A percentile compares a stretch with the other conserved stretches of the same genome.
These are phyloP conservation scores for Sturnira hondurensis DNA, from an alignment of 2,113 vertebrate genomes.

Conservation along the genomic window DNA sequence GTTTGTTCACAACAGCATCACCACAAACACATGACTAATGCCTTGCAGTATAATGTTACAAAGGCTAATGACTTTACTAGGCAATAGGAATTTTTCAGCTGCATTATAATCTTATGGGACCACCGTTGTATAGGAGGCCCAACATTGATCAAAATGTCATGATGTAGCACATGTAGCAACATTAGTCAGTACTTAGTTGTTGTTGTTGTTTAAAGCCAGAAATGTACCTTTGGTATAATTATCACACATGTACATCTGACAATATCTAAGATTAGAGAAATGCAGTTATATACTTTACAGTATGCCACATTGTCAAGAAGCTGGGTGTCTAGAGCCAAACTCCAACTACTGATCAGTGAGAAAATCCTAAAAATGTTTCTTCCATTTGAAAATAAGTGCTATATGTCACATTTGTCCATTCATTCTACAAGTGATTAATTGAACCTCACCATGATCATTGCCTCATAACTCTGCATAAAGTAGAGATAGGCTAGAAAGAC, in stretches of 20 bases:
- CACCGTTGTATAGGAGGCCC: background rate
- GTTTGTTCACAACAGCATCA: background rate
- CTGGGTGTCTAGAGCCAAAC: background rate
- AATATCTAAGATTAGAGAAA: background rate
- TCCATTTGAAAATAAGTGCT: background rate
- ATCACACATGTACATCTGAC: background rate
- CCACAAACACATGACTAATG: background rate
- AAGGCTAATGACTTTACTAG: background rate
- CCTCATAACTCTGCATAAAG: background rate
- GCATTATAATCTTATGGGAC: background rate
- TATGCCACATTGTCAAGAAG: background rate
- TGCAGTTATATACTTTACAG: background rate
- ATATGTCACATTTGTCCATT: background rate
- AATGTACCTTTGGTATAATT: background rate
- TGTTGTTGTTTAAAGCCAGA: background rate
- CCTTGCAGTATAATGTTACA: background rate
- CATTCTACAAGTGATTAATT: background rate
- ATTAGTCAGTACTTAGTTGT: background rate
- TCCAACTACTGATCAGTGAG: background rate
- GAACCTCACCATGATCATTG: background rate
- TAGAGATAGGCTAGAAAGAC: background rate
- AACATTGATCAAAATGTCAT: background rate
- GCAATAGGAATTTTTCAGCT: background rate
- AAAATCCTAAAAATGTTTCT: background rate
- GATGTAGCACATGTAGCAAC: background rate